Evolutionary conservation across 2,888 invertebrate genomes (phyloP), one percentile per base, ranked within the genome.

Genomic region (Harpalus rufipes): DNA sequence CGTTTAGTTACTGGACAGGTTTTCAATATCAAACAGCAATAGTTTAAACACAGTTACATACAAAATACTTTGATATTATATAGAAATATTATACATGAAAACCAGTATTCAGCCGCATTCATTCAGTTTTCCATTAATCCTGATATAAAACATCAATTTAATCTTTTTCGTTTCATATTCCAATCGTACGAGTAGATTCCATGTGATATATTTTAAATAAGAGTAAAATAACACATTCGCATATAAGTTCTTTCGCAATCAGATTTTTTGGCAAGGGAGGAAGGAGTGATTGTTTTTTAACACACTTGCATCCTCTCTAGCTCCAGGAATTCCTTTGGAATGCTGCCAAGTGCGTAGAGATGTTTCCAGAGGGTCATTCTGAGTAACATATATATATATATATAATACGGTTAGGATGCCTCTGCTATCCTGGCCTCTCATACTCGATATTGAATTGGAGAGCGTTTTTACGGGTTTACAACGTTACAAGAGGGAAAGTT

Each of bases 221-320:
- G 44, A 51, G 44, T 51, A 51, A 51, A 5, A 51, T 51, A 51
- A 51, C 44, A 51, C 44, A 51, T 51, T 12, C 39, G 68, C 68
- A 68, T 68, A 74, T 41, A 74, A 44, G 41, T 44, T 74, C 41
- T n/a, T 14, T 74, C 44, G 72, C 72, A 74, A 74, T 74, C 44
- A 74, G 18, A 68, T 74, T 18, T 74, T 74, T 74, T 68, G 72
- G 72, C 44, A 16, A 16, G 32, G 68, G 14, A 18, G n/a, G 18
- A 68, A 68, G 68, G 32, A 39, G 39, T 41, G 72, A 74, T 74
- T 74, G 72, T 74, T 74, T 74, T 74, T 74, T 74, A 74, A 74
- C 41, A 39, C 39, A 68, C 39, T 68, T 68, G 68, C 68, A 68
- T 68, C 68, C 18, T 63, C 18, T 63, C 25, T 6, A 21, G 63